Conservation (phyloP, 2,113 vertebrate species). For the Glareola pratincola region DNA sequence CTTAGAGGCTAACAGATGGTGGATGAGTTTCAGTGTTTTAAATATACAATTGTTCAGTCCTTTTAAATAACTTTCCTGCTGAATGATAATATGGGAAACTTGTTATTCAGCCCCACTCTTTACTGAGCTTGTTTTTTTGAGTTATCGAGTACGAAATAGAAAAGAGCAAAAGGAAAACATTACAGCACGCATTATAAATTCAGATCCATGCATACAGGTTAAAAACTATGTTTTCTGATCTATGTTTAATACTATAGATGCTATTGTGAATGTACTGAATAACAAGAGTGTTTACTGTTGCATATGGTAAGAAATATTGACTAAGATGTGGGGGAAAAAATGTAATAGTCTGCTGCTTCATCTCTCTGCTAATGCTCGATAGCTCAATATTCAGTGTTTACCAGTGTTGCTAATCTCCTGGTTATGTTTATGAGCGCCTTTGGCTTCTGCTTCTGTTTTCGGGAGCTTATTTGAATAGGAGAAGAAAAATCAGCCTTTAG, state of each 20-base stretch:
- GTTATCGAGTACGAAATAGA: neutral
- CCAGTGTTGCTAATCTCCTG: neutral
- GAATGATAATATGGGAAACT: neutral
- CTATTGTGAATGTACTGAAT: neutral
- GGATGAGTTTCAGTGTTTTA: constrained; percentile 33
- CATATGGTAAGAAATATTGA: neutral
- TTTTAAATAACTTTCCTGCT: neutral
- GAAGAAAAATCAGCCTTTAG: neutral
- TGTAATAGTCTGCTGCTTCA: neutral
- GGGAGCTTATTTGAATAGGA: neutral
- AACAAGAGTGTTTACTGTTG: neutral
- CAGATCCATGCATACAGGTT: neutral
- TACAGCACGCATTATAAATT: neutral
- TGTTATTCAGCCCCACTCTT: neutral
- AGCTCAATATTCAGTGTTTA: constrained; percentile 11
- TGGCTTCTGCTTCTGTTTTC: neutral
- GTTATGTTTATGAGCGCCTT: neutral
- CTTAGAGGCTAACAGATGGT: constrained; percentile 67
- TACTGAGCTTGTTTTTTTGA: neutral
- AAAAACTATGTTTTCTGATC: neutral
- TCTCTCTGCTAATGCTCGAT: neutral
- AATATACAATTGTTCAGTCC: constrained; percentile 21
- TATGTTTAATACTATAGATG: neutral
- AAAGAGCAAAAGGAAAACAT: neutral
- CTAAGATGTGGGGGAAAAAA: neutral